Percentiles rank a stretch among this genome's conserved stretches.
Evolutionary conservation across 2,888 invertebrate species (phyloP).

Genomic region (Drosophila peninsularis): DNA sequence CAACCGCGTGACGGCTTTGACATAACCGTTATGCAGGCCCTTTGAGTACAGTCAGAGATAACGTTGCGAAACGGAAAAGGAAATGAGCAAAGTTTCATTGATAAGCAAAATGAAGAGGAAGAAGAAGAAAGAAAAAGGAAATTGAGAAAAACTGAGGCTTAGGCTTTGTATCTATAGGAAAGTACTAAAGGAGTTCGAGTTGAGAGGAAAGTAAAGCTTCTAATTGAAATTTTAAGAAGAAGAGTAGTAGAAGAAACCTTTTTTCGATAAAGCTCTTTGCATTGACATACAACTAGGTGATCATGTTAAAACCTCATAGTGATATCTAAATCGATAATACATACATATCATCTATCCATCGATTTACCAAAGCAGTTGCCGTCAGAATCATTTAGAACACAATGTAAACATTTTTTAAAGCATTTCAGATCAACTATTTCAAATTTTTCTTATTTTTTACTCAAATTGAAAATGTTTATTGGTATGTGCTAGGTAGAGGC

Average conservation of each 20-base stretch:
- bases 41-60: slow-evolving; percentile 7
- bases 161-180: neutral
- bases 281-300: too few relatives aligned
- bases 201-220: neutral
- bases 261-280: too few relatives aligned
- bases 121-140: neutral
- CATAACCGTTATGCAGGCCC: slow-evolving; percentile 16
- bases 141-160: neutral
- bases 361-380: neutral
- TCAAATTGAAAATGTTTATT: neutral
- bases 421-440: neutral
- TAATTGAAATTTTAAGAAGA: too few relatives aligned
- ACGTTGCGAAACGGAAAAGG: neutral
- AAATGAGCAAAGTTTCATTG: neutral
- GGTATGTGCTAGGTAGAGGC: too few relatives aligned
- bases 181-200: neutral
- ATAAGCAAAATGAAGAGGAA: neutral
- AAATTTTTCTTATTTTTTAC: neutral
- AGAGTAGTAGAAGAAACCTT: too few relatives aligned
- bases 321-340: neutral
- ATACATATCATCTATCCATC: neutral
- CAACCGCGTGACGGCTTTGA: slow-evolving; percentile 12
- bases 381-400: neutral
- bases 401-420: neutral
- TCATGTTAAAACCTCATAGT: too few relatives aligned